Evolutionary conservation across 2,113 vertebrate species (phyloP).

Genomic region (Menidia beryllina): DNA sequence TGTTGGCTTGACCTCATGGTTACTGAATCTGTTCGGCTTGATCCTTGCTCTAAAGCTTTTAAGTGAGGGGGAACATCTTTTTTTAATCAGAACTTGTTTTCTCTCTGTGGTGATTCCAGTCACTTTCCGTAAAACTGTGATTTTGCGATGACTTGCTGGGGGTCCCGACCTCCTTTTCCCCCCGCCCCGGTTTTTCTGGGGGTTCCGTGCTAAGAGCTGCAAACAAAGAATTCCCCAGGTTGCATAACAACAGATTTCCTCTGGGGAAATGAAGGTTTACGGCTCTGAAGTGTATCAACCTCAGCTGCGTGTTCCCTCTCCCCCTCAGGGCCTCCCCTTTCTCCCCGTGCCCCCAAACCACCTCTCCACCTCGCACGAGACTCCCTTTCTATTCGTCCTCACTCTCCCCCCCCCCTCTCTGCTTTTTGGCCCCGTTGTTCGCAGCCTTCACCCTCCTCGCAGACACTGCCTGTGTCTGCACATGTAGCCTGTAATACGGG

Average conservation of each 20-base stretch:
- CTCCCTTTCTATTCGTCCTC: slow-evolving; percentile 47
- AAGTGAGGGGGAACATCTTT: background rate
- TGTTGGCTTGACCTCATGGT: background rate
- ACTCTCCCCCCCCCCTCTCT: slow-evolving; percentile 6
- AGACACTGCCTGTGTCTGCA: slow-evolving; percentile 32
- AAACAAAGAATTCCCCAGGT: slow-evolving; percentile 69
- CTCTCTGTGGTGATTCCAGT: slow-evolving; percentile 21
- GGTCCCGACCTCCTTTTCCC: slow-evolving; percentile 38
- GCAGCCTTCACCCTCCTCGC: slow-evolving; percentile 19
- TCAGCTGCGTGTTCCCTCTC: slow-evolving; percentile 46
- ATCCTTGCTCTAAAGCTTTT: background rate
- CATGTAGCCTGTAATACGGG: slow-evolving; percentile 44
- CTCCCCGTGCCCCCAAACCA: slow-evolving; percentile 47
- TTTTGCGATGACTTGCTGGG: slow-evolving; percentile 19
- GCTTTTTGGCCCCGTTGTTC: slow-evolving; percentile 11
- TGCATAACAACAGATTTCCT: slow-evolving; percentile 66
- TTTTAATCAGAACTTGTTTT: slow-evolving; percentile 20
- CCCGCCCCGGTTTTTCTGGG: slow-evolving; percentile 41
- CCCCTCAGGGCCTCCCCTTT: slow-evolving; percentile 31
- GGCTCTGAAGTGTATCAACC: slow-evolving; percentile 68
- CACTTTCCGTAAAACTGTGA: slow-evolving; percentile 19
- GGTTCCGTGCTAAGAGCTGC: slow-evolving; percentile 57
- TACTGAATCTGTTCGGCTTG: background rate
- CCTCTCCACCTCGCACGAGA: slow-evolving; percentile 53
- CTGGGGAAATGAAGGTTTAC: slow-evolving; percentile 61